phyloP scores from a whole-genome alignment of 2,797 vertebrate species.

The Galagoides demidoff region DNA sequence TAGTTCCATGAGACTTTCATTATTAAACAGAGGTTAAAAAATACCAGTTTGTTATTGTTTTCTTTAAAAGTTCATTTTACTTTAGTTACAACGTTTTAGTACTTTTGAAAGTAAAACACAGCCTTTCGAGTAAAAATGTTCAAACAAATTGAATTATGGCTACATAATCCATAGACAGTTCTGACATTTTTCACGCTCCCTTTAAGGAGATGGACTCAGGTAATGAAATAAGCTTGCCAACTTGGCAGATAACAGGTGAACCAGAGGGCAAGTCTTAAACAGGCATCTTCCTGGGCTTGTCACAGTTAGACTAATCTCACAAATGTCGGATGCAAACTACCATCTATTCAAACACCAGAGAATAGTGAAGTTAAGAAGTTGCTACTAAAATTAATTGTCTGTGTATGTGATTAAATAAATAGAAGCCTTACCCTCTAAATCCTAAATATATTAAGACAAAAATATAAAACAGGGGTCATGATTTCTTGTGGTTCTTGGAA shows the following conservation, averaged over 20 bases:
- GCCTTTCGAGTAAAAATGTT: constrained; percentile 50
- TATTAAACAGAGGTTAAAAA: constrained; percentile 30
- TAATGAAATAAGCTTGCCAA: neutral
- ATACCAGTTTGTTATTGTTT: neutral
- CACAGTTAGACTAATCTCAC: neutral
- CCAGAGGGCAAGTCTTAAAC: neutral
- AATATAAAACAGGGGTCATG: neutral
- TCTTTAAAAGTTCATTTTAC: constrained; percentile 30
- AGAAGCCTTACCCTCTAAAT: neutral
- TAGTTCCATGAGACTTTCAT: constrained; percentile 14
- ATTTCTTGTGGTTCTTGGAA: constrained; percentile 18
- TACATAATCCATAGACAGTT: neutral
- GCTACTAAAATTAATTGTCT: neutral
- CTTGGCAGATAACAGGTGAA: neutral
- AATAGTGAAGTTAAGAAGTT: neutral
- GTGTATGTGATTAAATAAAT: neutral
- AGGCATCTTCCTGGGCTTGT: neutral
- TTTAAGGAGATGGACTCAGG: neutral
- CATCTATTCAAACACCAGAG: neutral
- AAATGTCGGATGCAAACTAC: neutral
- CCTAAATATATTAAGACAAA: neutral
- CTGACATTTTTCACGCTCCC: neutral
- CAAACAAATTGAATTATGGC: constrained; percentile 41
- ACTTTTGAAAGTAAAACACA: constrained; percentile 34
- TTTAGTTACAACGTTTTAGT: constrained; percentile 30